Percentiles rank a stretch among this genome's conserved stretches.
These are phyloP conservation scores for Dysdera silvatica DNA, from an alignment of 1,140 invertebrate genomes.

Conservation along the genomic window DNA sequence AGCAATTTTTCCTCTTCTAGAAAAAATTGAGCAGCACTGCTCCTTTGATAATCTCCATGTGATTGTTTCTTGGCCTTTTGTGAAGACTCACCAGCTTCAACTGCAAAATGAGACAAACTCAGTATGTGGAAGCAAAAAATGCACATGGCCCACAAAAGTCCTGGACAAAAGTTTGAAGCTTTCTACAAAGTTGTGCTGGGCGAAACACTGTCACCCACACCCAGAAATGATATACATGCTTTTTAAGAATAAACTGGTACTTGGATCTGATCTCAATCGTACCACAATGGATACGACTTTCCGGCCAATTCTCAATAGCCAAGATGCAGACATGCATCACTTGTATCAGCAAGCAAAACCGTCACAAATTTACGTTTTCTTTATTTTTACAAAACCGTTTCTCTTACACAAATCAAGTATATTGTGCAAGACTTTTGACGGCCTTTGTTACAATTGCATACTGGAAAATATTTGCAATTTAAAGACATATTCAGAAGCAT, in stretches of 20 bases:
- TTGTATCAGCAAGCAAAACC: slow-evolving; percentile 7
- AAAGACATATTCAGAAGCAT: too few species aligned
- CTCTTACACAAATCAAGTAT: background rate
- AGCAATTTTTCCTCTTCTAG: slow-evolving; percentile 37
- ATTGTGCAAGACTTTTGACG: slow-evolving; percentile 16
- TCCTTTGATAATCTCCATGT: background rate
- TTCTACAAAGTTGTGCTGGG: too few species aligned
- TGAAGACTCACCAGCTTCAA: slow-evolving; percentile 8
- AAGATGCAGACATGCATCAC: too few species aligned
- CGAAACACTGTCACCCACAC: too few species aligned
- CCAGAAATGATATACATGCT: too few species aligned
- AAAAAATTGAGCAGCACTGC: slow-evolving; percentile 46
- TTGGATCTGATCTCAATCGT: too few species aligned
- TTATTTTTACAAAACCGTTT: background rate
- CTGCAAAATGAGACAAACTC: slow-evolving; percentile 17
- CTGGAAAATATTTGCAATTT: too few species aligned
- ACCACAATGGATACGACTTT: too few species aligned
- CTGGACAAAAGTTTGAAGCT: too few species aligned
- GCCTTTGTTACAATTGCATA: background rate
- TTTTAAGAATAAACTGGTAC: too few species aligned
- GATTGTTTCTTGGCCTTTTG: slow-evolving; percentile 16
- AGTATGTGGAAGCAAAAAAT: slow-evolving; percentile 13
- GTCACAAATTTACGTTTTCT: background rate
- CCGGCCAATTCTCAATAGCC: too few species aligned
- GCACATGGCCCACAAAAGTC: slow-evolving; percentile 21